Evolutionary conservation across 2,888 invertebrate genomes (phyloP), one percentile per base, ranked within the genome.

Genomic region (Cinara cedri): DNA sequence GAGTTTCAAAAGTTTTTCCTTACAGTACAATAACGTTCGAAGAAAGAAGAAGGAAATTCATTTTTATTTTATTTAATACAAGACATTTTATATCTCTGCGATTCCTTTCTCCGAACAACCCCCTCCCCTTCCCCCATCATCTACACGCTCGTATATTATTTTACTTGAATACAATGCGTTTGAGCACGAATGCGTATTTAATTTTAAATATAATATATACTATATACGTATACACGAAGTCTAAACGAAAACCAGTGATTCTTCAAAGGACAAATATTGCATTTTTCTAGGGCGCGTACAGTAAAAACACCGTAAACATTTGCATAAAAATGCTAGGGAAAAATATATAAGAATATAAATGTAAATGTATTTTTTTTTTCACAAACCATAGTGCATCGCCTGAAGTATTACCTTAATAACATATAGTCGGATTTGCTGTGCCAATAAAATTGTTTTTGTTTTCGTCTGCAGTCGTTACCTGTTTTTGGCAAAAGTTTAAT

Each of bases 311-410:
- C 14, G 62, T 62, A 62, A 62, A 62, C 46, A 72, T 72, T 72
- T 62, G 49, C 24, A 51, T 34, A 19, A 19, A 51, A 51, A 34
- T 49, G 9, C 72, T 26, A 70, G 51, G 3, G 21, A 70, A 55
- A 70, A 57, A 44, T n/a, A n/a, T n/a, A n/a, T n/a, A n/a, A n/a
- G n/a, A n/a, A n/a, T n/a, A n/a, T n/a, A n/a, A n/a, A n/a, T n/a
- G n/a, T n/a, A n/a, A n/a, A n/a, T n/a, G n/a, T n/a, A n/a, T n/a
- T 44, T 44, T 70, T 70, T 70, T 70, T 42, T 71, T 71, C 57
- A 24, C 71, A 44, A 21, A 24, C 21, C 71, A 46, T 71, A 16
- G 44, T 16, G 68, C 42, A 68, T 70, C 57, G 44, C 57, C 44
- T 71, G 55, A 71, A 57, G 68, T 19, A 68, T 70, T 57, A 57